Percentiles rank a stretch among this genome's conserved stretches.
phyloP scores from a whole-genome alignment of 1,140 invertebrate genomes.

The Drosophila simulans region DNA sequence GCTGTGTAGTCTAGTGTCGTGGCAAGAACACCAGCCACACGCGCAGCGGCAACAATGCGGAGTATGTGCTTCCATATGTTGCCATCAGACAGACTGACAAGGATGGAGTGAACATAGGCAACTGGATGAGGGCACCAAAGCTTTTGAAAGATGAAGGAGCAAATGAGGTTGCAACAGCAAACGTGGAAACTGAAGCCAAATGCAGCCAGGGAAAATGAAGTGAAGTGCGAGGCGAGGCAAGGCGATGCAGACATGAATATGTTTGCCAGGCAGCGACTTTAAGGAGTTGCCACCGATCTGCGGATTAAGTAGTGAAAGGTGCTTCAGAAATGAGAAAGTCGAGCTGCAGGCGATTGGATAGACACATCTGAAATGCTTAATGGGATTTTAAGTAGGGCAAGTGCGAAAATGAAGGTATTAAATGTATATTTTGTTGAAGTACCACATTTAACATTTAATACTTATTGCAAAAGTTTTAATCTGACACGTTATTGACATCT shows the following conservation, averaged over 20 bases:
- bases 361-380: neutral
- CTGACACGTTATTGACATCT: neutral
- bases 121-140: slow-evolving; percentile 32
- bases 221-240: slow-evolving; percentile 22
- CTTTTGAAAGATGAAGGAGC: slow-evolving; percentile 46
- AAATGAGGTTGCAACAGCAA: slow-evolving; percentile 46
- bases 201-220: slow-evolving; percentile 37
- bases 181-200: slow-evolving; percentile 34
- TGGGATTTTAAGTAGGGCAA: neutral
- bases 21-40: slow-evolving; percentile 24
- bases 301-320: slow-evolving; percentile 7
- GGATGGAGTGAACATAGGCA: slow-evolving; percentile 55
- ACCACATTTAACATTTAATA: neutral
- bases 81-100: slow-evolving; percentile 54
- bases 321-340: neutral
- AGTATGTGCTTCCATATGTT: slow-evolving; percentile 37
- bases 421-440: neutral
- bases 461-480: neutral
- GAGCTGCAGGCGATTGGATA: neutral
- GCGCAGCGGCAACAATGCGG: slow-evolving; percentile 21
- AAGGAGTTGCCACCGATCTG: slow-evolving; percentile 28
- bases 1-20: slow-evolving; percentile 6
- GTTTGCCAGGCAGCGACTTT: slow-evolving; percentile 16
- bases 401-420: neutral
- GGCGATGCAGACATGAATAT: slow-evolving; percentile 16